Conservation (phyloP, 2,888 invertebrate species). For the Caenorhabditis sp. region DNA sequence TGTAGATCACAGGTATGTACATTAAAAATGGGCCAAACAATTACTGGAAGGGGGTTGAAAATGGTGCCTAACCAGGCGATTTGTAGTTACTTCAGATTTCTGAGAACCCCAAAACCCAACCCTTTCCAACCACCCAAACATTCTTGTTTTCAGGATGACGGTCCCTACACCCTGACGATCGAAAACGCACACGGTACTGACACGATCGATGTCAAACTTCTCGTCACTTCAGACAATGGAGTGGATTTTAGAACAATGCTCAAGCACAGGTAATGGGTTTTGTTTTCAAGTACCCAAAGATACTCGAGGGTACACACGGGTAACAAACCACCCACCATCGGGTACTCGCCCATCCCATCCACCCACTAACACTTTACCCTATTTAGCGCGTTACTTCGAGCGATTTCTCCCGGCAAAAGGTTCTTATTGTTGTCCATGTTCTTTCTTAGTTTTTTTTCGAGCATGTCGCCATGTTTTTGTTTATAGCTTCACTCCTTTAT, state of each 20-base stretch:
- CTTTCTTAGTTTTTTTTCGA: neutral
- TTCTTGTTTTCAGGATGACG: slow-evolving; percentile 77
- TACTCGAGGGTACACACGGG: no score
- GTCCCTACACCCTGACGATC: slow-evolving; percentile 86
- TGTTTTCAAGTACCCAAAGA: no score
- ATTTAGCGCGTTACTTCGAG: slow-evolving; percentile 10
- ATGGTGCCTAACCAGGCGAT: no score
- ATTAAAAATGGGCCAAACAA: no score
- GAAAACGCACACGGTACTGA: slow-evolving; percentile 94
- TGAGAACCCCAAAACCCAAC: no score
- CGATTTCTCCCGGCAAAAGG: slow-evolving; percentile 7
- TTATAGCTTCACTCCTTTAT: neutral
- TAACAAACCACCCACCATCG: no score
- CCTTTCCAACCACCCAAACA: no score
- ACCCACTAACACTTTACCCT: neutral
- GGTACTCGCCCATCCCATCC: no score
- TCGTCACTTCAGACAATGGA: slow-evolving; percentile 78
- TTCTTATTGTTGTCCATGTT: neutral
- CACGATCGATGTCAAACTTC: slow-evolving; percentile 91
- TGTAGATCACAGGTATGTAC: slow-evolving; percentile 78
- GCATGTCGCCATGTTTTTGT: neutral
- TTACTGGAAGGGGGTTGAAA: no score
- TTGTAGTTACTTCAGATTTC: no score
- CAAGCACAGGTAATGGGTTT: slow-evolving; percentile 78
- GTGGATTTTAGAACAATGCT: slow-evolving; percentile 99